These are phyloP conservation scores for Parnassius apollo DNA, from an alignment of 2,888 invertebrate genomes.

Conservation along the genomic window DNA sequence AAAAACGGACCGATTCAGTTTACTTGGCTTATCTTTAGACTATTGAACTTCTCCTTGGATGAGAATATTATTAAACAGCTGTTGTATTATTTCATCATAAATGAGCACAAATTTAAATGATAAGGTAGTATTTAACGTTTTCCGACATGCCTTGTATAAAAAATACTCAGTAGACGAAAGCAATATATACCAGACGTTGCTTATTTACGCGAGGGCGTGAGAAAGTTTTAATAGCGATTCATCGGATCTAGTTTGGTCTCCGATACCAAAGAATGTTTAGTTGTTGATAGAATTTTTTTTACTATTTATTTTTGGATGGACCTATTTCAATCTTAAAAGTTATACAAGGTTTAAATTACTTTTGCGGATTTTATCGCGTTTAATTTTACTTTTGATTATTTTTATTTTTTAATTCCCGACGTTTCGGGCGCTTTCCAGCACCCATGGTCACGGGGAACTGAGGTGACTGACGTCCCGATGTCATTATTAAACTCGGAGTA, in stretches of 20 bases:
- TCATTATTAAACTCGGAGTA: too few relatives aligned
- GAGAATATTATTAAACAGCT: background rate
- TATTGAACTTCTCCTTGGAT: conserved; percentile 1
- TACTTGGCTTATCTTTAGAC: conserved; percentile 15
- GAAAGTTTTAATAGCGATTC: conserved; percentile 63
- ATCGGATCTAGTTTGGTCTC: conserved; percentile 50
- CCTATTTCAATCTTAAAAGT: too few relatives aligned
- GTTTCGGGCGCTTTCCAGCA: too few relatives aligned
- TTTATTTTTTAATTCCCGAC: too few relatives aligned
- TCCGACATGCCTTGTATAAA: conserved; percentile 23
- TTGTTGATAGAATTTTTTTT: conserved; percentile 6
- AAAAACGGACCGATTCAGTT: conserved; percentile 12
- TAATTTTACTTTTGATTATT: too few relatives aligned
- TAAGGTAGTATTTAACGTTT: too few relatives aligned
- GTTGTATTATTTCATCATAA: too few relatives aligned
- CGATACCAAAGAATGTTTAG: conserved; percentile 14
- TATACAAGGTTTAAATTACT: too few relatives aligned
- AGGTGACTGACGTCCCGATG: too few relatives aligned
- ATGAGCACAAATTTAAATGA: too few relatives aligned
- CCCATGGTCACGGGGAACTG: too few relatives aligned
- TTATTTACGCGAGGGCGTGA: conserved; percentile 52
- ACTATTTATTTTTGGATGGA: background rate
- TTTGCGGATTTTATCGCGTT: too few relatives aligned
- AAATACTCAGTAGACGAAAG: conserved; percentile 41
- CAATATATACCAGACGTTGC: conserved; percentile 54